Evolutionary conservation across 2,113 vertebrate genomes (phyloP).

Genomic region (Rallus limicola): DNA sequence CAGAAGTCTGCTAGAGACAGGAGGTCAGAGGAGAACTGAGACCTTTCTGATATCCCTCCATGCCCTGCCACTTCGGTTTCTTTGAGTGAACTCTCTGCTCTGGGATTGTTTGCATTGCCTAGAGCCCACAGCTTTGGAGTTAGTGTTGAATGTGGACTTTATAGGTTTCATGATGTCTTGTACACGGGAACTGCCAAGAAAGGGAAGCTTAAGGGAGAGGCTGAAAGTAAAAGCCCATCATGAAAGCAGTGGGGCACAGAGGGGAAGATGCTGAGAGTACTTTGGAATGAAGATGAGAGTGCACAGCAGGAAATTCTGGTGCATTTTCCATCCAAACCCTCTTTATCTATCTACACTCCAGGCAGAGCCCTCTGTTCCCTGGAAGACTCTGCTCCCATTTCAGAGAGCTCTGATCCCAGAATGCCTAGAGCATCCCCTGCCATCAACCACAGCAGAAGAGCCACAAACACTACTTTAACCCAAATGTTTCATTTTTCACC

Average conservation of each 20-base stretch:
- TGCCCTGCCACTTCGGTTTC: not conserved
- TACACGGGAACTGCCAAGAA: conserved; percentile 37
- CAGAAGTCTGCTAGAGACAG: not conserved
- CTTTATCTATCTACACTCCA: not conserved
- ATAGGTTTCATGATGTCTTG: conserved; percentile 7
- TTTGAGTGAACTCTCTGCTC: conserved; percentile 41
- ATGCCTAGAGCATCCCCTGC: not conserved
- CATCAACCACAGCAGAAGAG: conserved; percentile 11
- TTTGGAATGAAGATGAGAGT: not conserved
- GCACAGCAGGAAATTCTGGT: not conserved
- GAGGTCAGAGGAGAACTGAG: not conserved
- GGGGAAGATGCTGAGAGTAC: not conserved
- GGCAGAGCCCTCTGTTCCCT: not conserved
- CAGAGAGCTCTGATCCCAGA: not conserved
- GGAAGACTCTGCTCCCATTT: not conserved
- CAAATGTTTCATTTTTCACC: conserved; percentile 28
- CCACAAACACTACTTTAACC: conserved; percentile 17
- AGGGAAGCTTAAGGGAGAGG: not conserved
- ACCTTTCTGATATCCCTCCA: not conserved
- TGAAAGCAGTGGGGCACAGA: not conserved
- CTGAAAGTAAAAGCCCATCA: not conserved
- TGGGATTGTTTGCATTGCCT: conserved; percentile 8
- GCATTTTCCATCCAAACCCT: not conserved
- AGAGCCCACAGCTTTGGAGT: not conserved
- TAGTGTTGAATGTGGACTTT: conserved; percentile 31